Percentiles rank a stretch among this genome's conserved stretches.
Evolutionary conservation across 2,888 invertebrate species (phyloP).

Genomic region (Siphonodentalium dalli): DNA sequence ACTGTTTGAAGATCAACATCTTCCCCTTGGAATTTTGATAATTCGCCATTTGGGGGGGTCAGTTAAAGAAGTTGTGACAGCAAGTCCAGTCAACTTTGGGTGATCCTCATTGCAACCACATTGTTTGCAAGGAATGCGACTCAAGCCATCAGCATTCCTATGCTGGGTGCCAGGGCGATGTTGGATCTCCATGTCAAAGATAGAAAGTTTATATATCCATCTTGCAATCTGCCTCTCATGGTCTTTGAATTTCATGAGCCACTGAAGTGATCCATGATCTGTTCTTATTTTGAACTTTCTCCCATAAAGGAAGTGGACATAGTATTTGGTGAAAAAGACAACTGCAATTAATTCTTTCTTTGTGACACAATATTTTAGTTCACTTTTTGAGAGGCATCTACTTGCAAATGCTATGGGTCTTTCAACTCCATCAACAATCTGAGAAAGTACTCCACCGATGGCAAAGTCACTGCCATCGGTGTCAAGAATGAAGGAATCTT

Average conservation of each 20-base stretch:
- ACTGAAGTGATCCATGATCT: slow-evolving; percentile 2
- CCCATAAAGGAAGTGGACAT: slow-evolving; percentile 1
- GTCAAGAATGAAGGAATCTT: slow-evolving; percentile 12
- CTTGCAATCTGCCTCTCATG: slow-evolving; percentile 1
- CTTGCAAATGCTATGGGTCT: too few species aligned
- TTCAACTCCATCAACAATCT: background rate
- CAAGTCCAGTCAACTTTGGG: background rate
- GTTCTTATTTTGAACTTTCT: background rate
- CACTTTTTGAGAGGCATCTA: too few species aligned
- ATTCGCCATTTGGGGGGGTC: too few species aligned
- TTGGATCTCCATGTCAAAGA: background rate
- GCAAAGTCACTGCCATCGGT: slow-evolving; percentile 16
- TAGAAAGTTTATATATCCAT: background rate
- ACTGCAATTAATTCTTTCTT: slow-evolving; percentile 14
- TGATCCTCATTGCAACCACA: background rate
- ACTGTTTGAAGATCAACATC: background rate
- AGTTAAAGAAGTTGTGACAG: too few species aligned
- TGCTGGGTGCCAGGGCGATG: background rate
- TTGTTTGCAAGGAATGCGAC: background rate
- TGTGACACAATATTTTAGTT: too few species aligned
- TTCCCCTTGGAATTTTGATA: background rate
- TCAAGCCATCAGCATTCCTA: slow-evolving; percentile 5
- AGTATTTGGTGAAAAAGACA: background rate
- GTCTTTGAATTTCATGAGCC: background rate
- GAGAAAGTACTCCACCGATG: slow-evolving; percentile 15